phyloP scores from a whole-genome alignment of 2,113 vertebrate genomes.

The Canis aureus region DNA sequence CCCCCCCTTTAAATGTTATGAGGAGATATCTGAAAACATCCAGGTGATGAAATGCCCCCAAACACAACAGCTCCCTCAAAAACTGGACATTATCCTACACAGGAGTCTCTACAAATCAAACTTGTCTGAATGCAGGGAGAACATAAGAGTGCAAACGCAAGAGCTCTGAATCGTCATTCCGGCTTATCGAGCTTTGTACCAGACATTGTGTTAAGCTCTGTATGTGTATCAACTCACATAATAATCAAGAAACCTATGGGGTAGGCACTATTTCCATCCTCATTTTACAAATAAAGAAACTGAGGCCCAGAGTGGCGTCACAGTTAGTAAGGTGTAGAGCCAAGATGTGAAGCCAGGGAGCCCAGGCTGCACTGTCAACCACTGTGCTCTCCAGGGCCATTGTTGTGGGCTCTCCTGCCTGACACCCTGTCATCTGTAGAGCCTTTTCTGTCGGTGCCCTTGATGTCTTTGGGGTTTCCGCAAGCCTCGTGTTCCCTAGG shows the following conservation, averaged over 20 bases:
- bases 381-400: neutral
- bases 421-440: neutral
- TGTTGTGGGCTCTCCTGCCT: neutral
- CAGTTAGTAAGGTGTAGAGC: neutral
- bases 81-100: neutral
- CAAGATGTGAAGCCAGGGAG: neutral
- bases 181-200: neutral
- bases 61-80: neutral
- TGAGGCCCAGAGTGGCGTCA: neutral
- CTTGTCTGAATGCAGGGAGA: neutral
- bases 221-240: neutral
- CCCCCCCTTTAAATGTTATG: neutral
- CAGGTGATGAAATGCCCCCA: neutral
- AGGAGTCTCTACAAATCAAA: neutral
- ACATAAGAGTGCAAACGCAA: neutral
- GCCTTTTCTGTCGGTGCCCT: neutral
- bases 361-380: neutral
- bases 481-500: neutral
- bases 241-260: neutral
- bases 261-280: neutral
- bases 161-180: neutral
- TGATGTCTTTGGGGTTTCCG: neutral
- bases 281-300: neutral
- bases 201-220: neutral
- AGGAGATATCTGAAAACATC: slow-evolving; percentile 9